Base-by-base conservation (phyloP, 23 tunicate genomes). In the Phallusia fumigata region DNA sequence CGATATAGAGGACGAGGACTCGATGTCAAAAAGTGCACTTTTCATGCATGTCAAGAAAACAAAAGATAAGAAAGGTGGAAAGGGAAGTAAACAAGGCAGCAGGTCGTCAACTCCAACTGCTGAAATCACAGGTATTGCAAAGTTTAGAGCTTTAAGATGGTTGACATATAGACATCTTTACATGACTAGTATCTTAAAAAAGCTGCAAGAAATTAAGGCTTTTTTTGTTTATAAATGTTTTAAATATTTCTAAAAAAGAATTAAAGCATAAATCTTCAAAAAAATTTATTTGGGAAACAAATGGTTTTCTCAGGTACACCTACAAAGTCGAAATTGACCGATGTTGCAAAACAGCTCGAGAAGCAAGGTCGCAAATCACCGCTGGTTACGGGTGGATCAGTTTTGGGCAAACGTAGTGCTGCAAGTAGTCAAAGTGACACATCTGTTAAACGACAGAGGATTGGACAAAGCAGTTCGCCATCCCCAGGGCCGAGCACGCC, bases 1-100 rank as follows among this genome's bases (percentile, higher is more conserved):
- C 32, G 97, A 93, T 72, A 84, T 93, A 40, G 97, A 93, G 10
- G 84, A 81, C n/a, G 97, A 93, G 15, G 87, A 84, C 18, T 76
- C 89, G 0, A 12, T 88, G 32, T 65, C 92, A 28, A 65, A 78
- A 33, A 88, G 92, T 78, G 97, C 97, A 24, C 72, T 93, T 64
- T 87, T 92, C 30, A 88, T 93, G 87, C 87, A 88, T 19, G 75
- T 40, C 47, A 81, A 73, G 44, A 85, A 85, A 72, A 79, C 86
- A 18, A 88, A 84, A 72, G 83, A 81, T 35, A 88, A 88, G 33
- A 93, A 88, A 81, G 86, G 76, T 19, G 40, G 72, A 32, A 83
- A 85, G 34, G 32, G 85, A 30, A 83, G 78, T 49, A 33, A 31
- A 50, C 44, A 74, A 32, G 33, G 53, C 77, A 93, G 93, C 77